Evolutionary conservation across 2,113 vertebrate species (phyloP), one percentile per base, ranked within the genome.

Genomic region (Podarcis cretensis): DNA sequence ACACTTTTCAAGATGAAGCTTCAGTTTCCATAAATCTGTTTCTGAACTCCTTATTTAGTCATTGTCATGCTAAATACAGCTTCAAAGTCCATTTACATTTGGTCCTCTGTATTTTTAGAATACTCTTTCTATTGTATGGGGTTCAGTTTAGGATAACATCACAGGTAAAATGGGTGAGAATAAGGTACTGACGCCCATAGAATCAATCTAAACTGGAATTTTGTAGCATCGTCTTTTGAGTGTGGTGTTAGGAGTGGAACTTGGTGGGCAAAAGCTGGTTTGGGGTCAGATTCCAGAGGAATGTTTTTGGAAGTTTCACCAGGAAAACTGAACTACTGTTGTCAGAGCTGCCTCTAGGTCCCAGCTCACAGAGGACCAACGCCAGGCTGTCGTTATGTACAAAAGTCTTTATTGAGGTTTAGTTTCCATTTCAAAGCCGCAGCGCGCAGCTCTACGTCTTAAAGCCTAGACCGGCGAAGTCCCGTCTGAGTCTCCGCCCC

Each of bases 21-120:
- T 68, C 81, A 1, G 77, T 94, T 91, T 95, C 23, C 74, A 91
- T 87, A 85, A 75, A 73, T 69, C 83, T 85, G 54, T 89, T 93
- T 91, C 37, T 40, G 65, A 90, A 66, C 54, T 85, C 13, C 35
- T 85, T 88, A 75, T 93, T 69, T 91, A 86, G 86, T 86, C 84
- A 89, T 94, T 95, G 95, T 88, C 90, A 92, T 91, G 23, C 82
- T 87, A 91, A 96, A 91, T 89, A 77, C 66, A 66, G 4, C 71
- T 91, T 93, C 92, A 90, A 93, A 94, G 75, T 13, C 92, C 13
- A 65, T 54, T 43, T 81, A 8, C 9, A 13, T 78, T 83, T 54
- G 74, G 59, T 54, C 63, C 21, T 63, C 4, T 16, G 48, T 25
- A 20, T 21, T 73, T 81, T 16, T 40, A 20, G 13, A 18, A 63